Conservation (phyloP, 1,140 invertebrate species). For the Leguminivora glycinivorella region DNA sequence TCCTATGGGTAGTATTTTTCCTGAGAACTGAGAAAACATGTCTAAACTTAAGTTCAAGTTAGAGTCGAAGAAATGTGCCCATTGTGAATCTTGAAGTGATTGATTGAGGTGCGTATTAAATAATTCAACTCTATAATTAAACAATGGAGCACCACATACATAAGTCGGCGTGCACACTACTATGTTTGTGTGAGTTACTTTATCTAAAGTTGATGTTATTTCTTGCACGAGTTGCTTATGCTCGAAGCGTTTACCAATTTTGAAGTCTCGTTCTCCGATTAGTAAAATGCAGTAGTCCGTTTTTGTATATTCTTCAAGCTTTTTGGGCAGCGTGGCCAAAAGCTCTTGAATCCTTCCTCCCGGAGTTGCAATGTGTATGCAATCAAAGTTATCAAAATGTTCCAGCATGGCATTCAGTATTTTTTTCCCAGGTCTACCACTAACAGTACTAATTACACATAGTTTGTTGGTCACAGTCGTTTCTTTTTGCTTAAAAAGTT, state of each 20-base stretch:
- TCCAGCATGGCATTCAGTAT: not conserved
- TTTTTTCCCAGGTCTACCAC: not conserved
- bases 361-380: not conserved
- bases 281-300: not conserved
- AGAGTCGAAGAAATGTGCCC: not conserved
- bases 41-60: not conserved
- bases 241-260: not conserved
- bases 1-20: not conserved
- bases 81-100: not conserved
- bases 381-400: not conserved
- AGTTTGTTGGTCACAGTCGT: not conserved
- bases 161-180: slow-evolving; percentile 5
- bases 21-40: not conserved
- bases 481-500: not conserved
- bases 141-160: not conserved
- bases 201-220: not conserved
- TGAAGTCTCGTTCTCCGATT: slow-evolving; percentile 2
- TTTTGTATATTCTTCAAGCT: not conserved
- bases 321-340: not conserved
- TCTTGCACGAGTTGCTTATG: not conserved
- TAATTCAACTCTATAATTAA: slow-evolving; percentile 1
- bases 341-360: not conserved
- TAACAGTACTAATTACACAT: not conserved
- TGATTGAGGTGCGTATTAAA: not conserved
- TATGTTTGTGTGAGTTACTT: not conserved